Evolutionary conservation across 2,888 invertebrate genomes (phyloP).

Genomic region (Nomada fucata): DNA sequence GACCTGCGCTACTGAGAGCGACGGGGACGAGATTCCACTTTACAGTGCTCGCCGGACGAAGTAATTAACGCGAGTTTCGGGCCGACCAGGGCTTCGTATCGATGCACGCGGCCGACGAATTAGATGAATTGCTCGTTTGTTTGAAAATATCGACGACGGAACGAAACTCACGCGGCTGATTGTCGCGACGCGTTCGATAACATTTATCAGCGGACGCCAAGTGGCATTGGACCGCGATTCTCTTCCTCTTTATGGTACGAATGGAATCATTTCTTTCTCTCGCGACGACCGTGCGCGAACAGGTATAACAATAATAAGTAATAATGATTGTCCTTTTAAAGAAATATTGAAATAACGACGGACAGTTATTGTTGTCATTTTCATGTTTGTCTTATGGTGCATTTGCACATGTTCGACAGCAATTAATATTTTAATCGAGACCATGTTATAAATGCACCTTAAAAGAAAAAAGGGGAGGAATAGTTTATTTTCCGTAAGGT

Average conservation of each 20-base stretch:
- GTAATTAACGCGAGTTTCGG: constrained; percentile 23
- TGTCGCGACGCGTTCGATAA: constrained; percentile 7
- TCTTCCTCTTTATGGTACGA: too few species aligned
- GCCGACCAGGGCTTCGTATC: not conserved
- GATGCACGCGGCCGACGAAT: not conserved
- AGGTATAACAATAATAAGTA: too few species aligned
- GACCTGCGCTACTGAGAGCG: constrained; percentile 40
- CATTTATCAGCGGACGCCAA: not conserved
- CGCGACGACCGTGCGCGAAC: too few species aligned
- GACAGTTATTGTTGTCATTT: too few species aligned
- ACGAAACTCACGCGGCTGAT: constrained; percentile 1
- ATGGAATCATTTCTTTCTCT: too few species aligned
- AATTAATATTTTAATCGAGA: too few species aligned
- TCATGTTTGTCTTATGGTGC: too few species aligned
- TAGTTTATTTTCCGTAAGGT: not conserved
- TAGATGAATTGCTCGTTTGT: constrained; percentile 14
- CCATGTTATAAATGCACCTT: not conserved
- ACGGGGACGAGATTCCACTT: not conserved
- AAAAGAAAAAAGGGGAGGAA: not conserved
- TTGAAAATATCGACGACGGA: constrained; percentile 5
- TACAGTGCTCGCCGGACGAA: not conserved
- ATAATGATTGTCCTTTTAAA: too few species aligned
- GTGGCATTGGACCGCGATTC: too few species aligned
- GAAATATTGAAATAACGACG: too few species aligned
- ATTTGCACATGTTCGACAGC: too few species aligned